These are phyloP conservation scores for Araneus ventricosus DNA, from an alignment of 1,140 invertebrate species.

Conservation along the genomic window DNA sequence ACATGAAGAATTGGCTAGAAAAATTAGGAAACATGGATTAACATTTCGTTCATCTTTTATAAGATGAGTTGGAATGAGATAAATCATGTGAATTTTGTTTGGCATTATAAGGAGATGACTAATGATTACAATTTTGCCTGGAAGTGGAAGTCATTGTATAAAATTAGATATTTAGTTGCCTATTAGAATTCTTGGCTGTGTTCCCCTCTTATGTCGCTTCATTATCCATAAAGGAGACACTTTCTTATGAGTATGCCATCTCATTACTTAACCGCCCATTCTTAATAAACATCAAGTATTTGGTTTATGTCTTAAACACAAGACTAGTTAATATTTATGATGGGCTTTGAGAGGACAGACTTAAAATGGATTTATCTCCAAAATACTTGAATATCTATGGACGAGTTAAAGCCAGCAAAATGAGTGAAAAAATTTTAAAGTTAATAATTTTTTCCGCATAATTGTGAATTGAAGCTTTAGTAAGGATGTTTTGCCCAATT, in stretches of 20 bases:
- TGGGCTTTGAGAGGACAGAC: not conserved
- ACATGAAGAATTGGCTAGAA: too few species aligned
- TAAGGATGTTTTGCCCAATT: too few species aligned
- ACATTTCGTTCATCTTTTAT: not conserved
- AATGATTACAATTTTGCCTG: not conserved
- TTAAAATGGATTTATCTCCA: not conserved
- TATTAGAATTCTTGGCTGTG: not conserved
- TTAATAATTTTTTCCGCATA: too few species aligned
- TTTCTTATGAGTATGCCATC: not conserved
- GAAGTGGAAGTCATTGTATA: slow-evolving; percentile 16
- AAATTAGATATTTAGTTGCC: slow-evolving; percentile 26
- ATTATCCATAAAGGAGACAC: slow-evolving; percentile 15
- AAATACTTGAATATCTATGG: too few species aligned
- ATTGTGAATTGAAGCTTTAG: too few species aligned
- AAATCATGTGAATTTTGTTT: slow-evolving; percentile 13
- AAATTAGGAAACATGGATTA: too few species aligned
- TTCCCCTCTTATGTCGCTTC: not conserved
- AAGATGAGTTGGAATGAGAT: not conserved
- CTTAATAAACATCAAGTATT: not conserved
- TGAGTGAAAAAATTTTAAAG: too few species aligned
- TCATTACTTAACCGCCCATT: not conserved
- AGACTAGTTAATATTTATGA: slow-evolving; percentile 3
- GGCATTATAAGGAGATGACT: not conserved
- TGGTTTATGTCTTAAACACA: not conserved
- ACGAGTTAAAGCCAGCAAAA: too few species aligned